Evolutionary conservation across 2,113 vertebrate species (phyloP).

Genomic region (Excalfactoria chinensis): DNA sequence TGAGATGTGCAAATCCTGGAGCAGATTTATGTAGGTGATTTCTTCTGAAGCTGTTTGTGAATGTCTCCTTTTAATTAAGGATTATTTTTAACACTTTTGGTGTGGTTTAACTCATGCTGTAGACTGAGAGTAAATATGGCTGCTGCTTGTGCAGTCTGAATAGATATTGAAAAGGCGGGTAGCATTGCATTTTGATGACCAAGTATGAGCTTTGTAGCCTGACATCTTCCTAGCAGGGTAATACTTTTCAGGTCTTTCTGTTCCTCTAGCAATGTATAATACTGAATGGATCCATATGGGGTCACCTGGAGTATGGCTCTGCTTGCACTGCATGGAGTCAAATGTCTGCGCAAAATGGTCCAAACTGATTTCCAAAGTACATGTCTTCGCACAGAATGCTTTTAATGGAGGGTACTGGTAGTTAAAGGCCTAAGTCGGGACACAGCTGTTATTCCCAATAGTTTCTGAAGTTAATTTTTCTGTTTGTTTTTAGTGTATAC

Average conservation of each 20-base stretch:
- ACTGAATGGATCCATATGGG: background rate
- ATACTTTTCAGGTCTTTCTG: background rate
- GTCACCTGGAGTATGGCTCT: background rate
- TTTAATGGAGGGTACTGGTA: background rate
- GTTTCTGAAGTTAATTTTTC: background rate
- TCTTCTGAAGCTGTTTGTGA: background rate
- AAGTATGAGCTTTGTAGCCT: background rate
- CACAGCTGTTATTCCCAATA: background rate
- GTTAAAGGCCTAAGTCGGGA: background rate
- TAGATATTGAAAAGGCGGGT: background rate
- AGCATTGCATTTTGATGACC: background rate
- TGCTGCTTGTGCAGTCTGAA: background rate
- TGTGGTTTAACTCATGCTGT: background rate
- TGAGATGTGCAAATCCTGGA: background rate
- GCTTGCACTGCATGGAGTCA: background rate
- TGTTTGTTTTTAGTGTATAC: background rate
- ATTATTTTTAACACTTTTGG: background rate
- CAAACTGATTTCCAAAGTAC: background rate
- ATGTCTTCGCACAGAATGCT: background rate
- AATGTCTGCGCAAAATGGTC: background rate
- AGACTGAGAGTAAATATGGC: background rate
- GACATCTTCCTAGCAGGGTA: background rate
- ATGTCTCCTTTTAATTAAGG: background rate
- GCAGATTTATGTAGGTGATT: background rate
- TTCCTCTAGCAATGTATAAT: background rate